Evolutionary conservation across 2,113 vertebrate genomes (phyloP).

Genomic region (Melanerpes formicivorus): DNA sequence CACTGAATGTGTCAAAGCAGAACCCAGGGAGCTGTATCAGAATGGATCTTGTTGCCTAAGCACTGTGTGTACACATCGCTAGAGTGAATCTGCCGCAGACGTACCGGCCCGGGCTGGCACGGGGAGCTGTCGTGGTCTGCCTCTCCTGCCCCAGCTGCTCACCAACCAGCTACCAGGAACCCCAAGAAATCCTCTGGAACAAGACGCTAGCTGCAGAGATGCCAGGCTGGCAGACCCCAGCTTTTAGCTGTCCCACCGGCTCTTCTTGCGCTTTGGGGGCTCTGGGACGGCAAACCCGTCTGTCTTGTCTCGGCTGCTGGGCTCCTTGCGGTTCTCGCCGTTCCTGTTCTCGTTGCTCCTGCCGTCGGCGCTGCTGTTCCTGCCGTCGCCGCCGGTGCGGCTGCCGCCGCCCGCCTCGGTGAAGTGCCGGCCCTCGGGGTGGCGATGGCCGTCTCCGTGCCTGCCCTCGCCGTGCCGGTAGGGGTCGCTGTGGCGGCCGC

Average conservation of each 20-base stretch:
- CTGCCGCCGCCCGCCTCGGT: neutral
- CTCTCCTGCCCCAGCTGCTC: slow-evolving; percentile 63
- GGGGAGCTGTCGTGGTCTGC: neutral
- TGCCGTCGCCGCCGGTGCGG: slow-evolving; percentile 39
- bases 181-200: slow-evolving; percentile 70
- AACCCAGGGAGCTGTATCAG: slow-evolving; percentile 61
- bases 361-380: slow-evolving; percentile 39
- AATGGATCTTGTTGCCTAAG: slow-evolving; percentile 45
- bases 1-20: slow-evolving; percentile 54
- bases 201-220: slow-evolving; percentile 47
- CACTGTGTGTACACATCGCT: slow-evolving; percentile 4
- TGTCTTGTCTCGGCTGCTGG: slow-evolving; percentile 75
- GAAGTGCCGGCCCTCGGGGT: slow-evolving; percentile 72
- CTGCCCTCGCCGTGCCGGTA: slow-evolving; percentile 42
- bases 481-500: slow-evolving; percentile 31
- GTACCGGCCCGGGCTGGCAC: neutral
- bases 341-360: slow-evolving; percentile 73
- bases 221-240: neutral
- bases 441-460: slow-evolving; percentile 25
- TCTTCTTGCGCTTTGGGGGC: slow-evolving; percentile 95
- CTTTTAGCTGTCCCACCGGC: slow-evolving; percentile 95
- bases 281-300: slow-evolving; percentile 94
- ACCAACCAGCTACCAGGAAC: slow-evolving; percentile 56
- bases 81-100: slow-evolving; percentile 10
- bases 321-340: slow-evolving; percentile 67